Evolutionary conservation across 2,888 invertebrate species (phyloP).

Genomic region (Dromius quadrimaculatus): DNA sequence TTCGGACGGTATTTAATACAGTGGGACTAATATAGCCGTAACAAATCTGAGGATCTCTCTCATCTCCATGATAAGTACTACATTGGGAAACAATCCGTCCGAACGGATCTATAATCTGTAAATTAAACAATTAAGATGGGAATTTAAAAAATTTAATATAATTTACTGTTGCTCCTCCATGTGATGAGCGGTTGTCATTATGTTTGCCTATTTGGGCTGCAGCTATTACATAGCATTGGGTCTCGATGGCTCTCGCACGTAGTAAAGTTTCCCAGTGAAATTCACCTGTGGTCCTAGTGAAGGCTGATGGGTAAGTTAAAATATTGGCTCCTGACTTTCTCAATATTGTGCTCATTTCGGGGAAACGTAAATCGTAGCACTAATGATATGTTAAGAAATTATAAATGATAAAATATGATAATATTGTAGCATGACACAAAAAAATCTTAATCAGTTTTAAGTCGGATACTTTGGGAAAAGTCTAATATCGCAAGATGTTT

Average conservation of each 20-base stretch:
- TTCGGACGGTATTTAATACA: too few species aligned
- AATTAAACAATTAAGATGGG: slow-evolving; percentile 51
- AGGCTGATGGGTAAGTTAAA: slow-evolving; percentile 94
- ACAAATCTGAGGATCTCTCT: too few species aligned
- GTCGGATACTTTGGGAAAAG: too few species aligned
- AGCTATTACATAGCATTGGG: slow-evolving; percentile 95
- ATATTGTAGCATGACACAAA: too few species aligned
- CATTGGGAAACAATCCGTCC: slow-evolving; percentile 87
- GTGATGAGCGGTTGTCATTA: slow-evolving; percentile 87
- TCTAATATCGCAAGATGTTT: too few species aligned
- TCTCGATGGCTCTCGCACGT: slow-evolving; percentile 93
- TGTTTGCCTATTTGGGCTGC: slow-evolving; percentile 94
- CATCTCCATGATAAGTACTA: too few species aligned
- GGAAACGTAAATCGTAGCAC: slow-evolving; percentile 94
- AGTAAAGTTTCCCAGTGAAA: slow-evolving; percentile 95
- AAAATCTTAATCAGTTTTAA: too few species aligned
- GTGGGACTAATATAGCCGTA: too few species aligned
- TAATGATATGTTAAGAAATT: slow-evolving; percentile 59
- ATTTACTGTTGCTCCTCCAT: slow-evolving; percentile 87
- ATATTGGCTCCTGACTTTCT: slow-evolving; percentile 85
- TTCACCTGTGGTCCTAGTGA: slow-evolving; percentile 89
- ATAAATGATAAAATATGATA: too few species aligned
- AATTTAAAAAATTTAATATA: slow-evolving; percentile 8
- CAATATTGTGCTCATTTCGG: slow-evolving; percentile 83
- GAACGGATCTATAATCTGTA: slow-evolving; percentile 88